Conservation (phyloP, 2,113 vertebrate genomes). For the Xiphias gladius region DNA sequence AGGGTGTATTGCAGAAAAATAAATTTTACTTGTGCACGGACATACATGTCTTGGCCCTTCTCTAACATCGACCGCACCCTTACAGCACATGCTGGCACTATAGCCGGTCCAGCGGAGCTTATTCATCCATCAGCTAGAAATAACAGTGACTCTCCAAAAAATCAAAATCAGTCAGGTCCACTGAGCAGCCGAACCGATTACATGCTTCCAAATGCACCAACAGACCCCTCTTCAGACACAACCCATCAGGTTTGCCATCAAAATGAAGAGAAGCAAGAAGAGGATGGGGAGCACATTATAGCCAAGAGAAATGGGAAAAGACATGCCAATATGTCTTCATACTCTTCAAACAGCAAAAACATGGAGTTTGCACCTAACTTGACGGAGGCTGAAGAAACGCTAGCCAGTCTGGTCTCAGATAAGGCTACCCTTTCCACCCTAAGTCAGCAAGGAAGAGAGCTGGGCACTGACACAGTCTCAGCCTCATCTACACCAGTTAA, state of each 20-base stretch:
- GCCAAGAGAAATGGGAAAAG: neutral
- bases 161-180: neutral
- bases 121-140: neutral
- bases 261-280: neutral
- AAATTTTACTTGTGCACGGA: constrained; percentile 66
- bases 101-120: neutral
- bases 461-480: neutral
- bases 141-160: neutral
- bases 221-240: neutral
- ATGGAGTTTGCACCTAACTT: neutral
- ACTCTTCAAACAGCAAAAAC: neutral
- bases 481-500: neutral
- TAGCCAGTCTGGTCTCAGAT: neutral
- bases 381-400: neutral
- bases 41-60: constrained; percentile 74
- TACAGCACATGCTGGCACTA: neutral
- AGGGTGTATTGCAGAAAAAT: constrained; percentile 40
- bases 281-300: neutral
- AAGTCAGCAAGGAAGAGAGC: neutral
- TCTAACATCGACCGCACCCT: neutral
- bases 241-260: neutral
- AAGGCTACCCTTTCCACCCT: neutral
- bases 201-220: neutral
- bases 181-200: neutral
- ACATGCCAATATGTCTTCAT: neutral